These are phyloP conservation scores for Peromyscus californicus DNA, from an alignment of 2,113 vertebrate species.

Conservation along the genomic window DNA sequence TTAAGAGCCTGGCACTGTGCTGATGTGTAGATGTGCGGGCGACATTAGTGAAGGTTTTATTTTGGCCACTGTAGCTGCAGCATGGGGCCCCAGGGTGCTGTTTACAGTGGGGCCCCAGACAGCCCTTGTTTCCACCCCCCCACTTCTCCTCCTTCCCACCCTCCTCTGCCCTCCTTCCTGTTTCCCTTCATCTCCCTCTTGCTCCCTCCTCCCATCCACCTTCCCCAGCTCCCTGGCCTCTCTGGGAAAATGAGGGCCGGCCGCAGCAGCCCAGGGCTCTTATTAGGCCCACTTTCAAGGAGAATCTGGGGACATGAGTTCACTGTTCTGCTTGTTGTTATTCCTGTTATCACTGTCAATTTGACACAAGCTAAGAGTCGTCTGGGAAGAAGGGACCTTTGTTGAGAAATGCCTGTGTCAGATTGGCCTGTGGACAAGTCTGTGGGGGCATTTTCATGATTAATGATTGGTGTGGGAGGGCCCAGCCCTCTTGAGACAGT, in stretches of 20 bases:
- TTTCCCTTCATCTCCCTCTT: too few relatives aligned
- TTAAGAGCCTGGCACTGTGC: not conserved
- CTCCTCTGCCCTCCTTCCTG: not conserved
- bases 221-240: too few relatives aligned
- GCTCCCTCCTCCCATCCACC: too few relatives aligned
- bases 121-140: not conserved
- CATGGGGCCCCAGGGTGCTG: not conserved
- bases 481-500: not conserved
- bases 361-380: not conserved
- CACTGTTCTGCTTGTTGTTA: not conserved
- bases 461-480: not conserved
- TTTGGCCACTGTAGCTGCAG: not conserved
- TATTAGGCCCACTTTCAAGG: not conserved
- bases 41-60: rapidly evolving
- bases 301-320: not conserved
- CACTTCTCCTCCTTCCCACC: not conserved
- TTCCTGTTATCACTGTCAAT: not conserved
- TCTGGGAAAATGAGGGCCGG: not conserved
- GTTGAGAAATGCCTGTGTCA: not conserved
- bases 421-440: not conserved
- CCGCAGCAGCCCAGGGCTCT: not conserved
- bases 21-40: rapidly evolving
- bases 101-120: not conserved
- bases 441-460: not conserved
- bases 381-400: not conserved